Base-by-base conservation (phyloP, 2,888 invertebrate species). In the Eupithecia abbreviata region DNA sequence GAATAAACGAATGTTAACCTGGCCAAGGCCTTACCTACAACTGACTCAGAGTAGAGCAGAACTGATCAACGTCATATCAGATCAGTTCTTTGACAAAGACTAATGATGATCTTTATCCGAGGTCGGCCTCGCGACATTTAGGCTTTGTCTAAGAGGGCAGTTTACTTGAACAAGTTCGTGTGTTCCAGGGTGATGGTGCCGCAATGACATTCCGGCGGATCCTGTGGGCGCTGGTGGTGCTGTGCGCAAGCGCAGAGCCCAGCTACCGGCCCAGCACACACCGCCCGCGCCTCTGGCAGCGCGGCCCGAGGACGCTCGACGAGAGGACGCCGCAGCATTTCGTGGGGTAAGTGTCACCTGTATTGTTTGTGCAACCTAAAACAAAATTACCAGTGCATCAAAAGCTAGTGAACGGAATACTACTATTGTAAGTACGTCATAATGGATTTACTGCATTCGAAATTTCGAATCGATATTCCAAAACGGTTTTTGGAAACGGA, bases 131-230 rank as follows among this genome's bases (percentile, higher is more conserved):
- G 18, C 3, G 18, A 6, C 7, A 55, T 55, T 4, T 65, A 4
- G n/a, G 62, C 30, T 65, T 15, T 6, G 0, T 66, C 15, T 42
- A 42, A 0, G 15, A 15, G 42, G 10, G 15, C 41, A 41, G 13
- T 42, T 13, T 6, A 66, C 6, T 6, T 15, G 42, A 41, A 66
- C 15, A 42, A 15, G 12, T 4, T 6, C n/a, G 10, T 68, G n/a
- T 69, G 30, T 82, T 77, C 2, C 87, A 94, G 94, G 93, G 93
- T 94, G 93, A 94, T 93, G 94, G 93, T 91, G 91, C 88, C 91
- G 91, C 90, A 90, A 93, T 93, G 93, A 91, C 87, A 88, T 85
- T 87, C 88, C 89, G 90, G 90, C 87, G 87, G 85, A 82, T 89
- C 79, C 81, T 89, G 85, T 84, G 88, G 84, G 87, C 88, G 87